Evolutionary conservation across 2,797 vertebrate genomes (phyloP).

Genomic region (Parambassis ranga): DNA sequence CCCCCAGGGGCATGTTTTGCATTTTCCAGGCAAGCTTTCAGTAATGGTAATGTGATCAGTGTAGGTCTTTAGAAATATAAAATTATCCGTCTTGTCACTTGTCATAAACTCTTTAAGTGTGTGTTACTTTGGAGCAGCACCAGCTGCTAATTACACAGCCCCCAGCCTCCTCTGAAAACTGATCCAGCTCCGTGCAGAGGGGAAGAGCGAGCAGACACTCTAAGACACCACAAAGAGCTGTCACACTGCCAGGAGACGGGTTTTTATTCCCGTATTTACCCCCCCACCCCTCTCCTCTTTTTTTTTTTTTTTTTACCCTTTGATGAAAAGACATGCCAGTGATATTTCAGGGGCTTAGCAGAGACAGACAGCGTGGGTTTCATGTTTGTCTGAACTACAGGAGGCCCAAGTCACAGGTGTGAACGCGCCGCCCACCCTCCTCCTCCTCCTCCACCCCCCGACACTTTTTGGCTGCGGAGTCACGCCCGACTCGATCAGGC

Average conservation of each 20-base stretch:
- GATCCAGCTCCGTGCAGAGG: slow-evolving; percentile 44
- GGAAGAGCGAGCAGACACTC: slow-evolving; percentile 39
- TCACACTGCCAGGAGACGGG: slow-evolving; percentile 57
- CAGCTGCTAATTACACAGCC: slow-evolving; percentile 36
- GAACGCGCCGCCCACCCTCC: slow-evolving; percentile 16
- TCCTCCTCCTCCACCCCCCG: no score
- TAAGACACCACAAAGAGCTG: slow-evolving; percentile 64
- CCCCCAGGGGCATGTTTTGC: background rate
- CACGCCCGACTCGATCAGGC: slow-evolving; percentile 37
- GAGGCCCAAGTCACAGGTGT: slow-evolving; percentile 65
- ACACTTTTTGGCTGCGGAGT: slow-evolving; percentile 18
- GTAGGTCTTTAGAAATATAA: background rate
- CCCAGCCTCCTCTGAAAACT: slow-evolving; percentile 46
- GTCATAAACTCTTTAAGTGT: background rate
- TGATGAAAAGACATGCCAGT: slow-evolving; percentile 60
- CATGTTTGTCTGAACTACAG: slow-evolving; percentile 59
- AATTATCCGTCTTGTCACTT: background rate
- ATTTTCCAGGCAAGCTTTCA: background rate
- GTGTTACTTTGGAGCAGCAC: slow-evolving; percentile 14
- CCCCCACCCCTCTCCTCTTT: background rate
- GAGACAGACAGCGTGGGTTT: slow-evolving; percentile 67
- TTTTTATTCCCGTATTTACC: slow-evolving; percentile 34
- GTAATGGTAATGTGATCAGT: background rate
- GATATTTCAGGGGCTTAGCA: slow-evolving; percentile 61
- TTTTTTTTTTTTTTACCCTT: slow-evolving; percentile 42